These are phyloP conservation scores for Xenops minutus DNA, from an alignment of 2,797 vertebrate species.

Conservation along the genomic window DNA sequence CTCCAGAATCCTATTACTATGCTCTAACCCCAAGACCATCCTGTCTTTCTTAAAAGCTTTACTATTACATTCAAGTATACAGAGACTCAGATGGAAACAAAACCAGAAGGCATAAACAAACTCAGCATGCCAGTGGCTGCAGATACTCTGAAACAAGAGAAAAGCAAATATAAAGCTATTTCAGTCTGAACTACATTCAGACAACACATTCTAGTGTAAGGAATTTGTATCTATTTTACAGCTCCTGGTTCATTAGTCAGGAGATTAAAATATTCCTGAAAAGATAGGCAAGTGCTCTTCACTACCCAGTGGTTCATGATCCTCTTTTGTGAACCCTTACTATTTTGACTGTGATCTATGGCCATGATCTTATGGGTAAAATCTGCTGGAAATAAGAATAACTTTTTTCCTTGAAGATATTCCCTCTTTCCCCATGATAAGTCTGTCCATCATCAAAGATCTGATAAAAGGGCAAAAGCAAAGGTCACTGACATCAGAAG, in stretches of 20 bases:
- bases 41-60: constrained; percentile 37
- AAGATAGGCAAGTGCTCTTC: not conserved
- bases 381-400: not conserved
- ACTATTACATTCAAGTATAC: not conserved
- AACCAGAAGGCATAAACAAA: not conserved
- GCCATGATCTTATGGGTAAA: not conserved
- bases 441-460: not conserved
- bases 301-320: not conserved
- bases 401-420: not conserved
- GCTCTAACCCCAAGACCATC: constrained; percentile 21
- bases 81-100: not conserved
- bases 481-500: not conserved
- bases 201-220: not conserved
- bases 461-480: not conserved
- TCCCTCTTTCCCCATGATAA: not conserved
- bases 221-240: not conserved
- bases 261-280: not conserved
- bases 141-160: not conserved
- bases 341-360: not conserved
- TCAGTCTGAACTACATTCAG: not conserved
- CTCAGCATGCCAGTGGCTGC: not conserved
- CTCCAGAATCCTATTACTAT: constrained; percentile 42
- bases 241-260: not conserved
- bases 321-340: not conserved
- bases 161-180: not conserved